phyloP scores from a whole-genome alignment of 2,888 invertebrate species.

The Biston betularia region DNA sequence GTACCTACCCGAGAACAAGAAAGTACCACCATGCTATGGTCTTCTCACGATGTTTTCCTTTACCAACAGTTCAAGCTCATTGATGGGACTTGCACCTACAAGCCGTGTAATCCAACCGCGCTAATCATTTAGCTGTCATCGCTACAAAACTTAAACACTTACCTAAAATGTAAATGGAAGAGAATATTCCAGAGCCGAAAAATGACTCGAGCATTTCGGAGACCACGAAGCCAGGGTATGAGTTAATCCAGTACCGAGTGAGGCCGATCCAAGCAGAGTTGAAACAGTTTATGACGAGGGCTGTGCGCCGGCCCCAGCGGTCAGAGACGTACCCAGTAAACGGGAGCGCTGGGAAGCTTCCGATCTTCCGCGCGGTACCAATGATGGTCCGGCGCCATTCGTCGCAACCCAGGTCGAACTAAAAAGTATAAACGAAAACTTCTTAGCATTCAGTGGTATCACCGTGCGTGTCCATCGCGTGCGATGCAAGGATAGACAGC shows the following conservation, averaged over 20 bases:
- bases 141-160: no score
- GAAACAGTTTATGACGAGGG: slow-evolving; percentile 84
- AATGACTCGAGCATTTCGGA: slow-evolving; percentile 89
- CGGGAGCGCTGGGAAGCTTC: slow-evolving; percentile 88
- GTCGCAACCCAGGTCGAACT: slow-evolving; percentile 88
- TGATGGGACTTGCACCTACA: no score
- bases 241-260: slow-evolving; percentile 84
- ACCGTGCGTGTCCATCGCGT: no score
- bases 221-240: slow-evolving; percentile 87
- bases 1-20: no score
- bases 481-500: no score
- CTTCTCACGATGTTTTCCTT: no score
- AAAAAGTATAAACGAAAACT: no score
- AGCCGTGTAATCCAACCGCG: no score
- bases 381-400: slow-evolving; percentile 90
- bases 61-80: no score
- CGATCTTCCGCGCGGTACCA: slow-evolving; percentile 89
- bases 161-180: slow-evolving; percentile 90
- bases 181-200: slow-evolving; percentile 88
- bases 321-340: slow-evolving; percentile 90
- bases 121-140: no score
- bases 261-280: slow-evolving; percentile 88
- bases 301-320: slow-evolving; percentile 88
- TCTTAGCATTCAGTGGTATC: no score
- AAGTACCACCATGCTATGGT: no score